Evolutionary conservation across 1,140 invertebrate species (phyloP).

Genomic region (Polypedilum pembai): DNA sequence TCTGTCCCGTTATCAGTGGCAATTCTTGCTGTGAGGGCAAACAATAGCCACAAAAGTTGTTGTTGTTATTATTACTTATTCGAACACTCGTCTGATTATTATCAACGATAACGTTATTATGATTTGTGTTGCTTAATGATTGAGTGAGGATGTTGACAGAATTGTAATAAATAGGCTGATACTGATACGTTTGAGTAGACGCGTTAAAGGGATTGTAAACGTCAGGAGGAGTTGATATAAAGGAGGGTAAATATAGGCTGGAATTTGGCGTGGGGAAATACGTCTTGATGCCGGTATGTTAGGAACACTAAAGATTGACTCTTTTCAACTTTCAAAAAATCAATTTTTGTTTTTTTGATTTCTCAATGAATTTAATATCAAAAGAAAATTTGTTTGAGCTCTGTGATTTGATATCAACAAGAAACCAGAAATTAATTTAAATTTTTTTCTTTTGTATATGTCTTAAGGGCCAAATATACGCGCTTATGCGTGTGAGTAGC

Average conservation of each 20-base stretch:
- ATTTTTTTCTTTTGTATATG: no score
- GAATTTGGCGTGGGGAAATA: constrained; percentile 25
- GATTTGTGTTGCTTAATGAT: constrained; percentile 7
- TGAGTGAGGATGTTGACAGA: constrained; percentile 18
- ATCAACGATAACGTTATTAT: constrained; percentile 3
- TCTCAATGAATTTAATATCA: neutral
- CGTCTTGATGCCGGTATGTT: constrained; percentile 8
- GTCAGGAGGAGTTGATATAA: constrained; percentile 26
- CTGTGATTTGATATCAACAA: no score
- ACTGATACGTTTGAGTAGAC: constrained; percentile 10
- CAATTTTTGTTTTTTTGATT: neutral
- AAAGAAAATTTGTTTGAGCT: neutral
- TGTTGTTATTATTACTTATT: constrained; percentile 17
- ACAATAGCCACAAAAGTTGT: constrained; percentile 25
- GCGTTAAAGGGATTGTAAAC: constrained; percentile 23
- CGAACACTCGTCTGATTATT: constrained; percentile 22
- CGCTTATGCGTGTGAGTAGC: neutral
- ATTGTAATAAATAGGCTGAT: constrained; percentile 18
- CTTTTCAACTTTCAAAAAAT: no score
- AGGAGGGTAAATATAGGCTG: constrained; percentile 25
- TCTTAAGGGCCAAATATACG: no score
- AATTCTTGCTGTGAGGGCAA: neutral
- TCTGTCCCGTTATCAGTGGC: neutral
- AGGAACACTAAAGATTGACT: no score
- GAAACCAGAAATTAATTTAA: no score